Percentiles rank a stretch among this genome's conserved stretches.
Evolutionary conservation across 2,888 invertebrate species (phyloP).

Genomic region (Caenorhabditis sinica): DNA sequence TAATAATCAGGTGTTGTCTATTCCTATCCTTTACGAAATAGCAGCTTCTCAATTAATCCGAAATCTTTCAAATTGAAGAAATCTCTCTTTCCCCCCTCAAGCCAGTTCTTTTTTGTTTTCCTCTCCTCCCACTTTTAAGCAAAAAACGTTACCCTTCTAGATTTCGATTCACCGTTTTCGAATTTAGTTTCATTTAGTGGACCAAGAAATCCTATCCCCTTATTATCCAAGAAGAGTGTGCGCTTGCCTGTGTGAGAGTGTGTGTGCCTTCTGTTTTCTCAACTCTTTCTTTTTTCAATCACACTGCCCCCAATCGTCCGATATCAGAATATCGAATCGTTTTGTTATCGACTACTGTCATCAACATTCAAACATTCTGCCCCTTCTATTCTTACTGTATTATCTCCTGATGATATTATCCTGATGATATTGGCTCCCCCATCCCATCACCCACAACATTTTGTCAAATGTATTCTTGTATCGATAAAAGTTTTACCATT

Average conservation of each 20-base stretch:
- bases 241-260: constrained; percentile 67
- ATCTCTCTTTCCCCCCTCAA: constrained; percentile 19
- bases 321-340: constrained; percentile 35
- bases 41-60: constrained; percentile 60
- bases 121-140: constrained; percentile 14
- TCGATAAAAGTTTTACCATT: constrained; percentile 55
- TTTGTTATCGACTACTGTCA: constrained; percentile 3
- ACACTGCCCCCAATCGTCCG: constrained; percentile 14
- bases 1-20: constrained; percentile 52
- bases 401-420: constrained; percentile 40
- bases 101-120: constrained; percentile 29
- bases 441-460: constrained; percentile 2
- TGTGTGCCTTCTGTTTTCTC: constrained; percentile 59
- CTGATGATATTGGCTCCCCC: constrained; percentile 27
- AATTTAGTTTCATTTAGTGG: constrained; percentile 25
- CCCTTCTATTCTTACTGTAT: constrained; percentile 8
- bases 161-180: constrained; percentile 11
- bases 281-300: constrained; percentile 35
- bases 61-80: constrained; percentile 21
- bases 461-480: constrained; percentile 55
- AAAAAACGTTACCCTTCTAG: background rate
- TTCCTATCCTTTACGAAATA: constrained; percentile 37
- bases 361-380: constrained; percentile 23
- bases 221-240: constrained; percentile 40
- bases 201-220: background rate